phyloP scores from a whole-genome alignment of 2,113 vertebrate genomes.

The Ondatra zibethicus region DNA sequence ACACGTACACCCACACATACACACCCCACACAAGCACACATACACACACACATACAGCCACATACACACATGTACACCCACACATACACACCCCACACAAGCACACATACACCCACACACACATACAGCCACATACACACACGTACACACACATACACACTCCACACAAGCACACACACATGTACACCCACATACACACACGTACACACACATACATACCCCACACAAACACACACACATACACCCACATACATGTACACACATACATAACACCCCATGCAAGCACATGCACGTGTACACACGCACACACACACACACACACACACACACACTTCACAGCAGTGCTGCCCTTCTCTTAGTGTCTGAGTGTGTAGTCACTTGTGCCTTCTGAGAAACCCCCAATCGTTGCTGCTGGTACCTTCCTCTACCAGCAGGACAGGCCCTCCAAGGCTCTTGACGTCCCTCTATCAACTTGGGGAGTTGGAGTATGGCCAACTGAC shows the following conservation, averaged over 20 bases:
- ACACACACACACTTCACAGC: neutral
- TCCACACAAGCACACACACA: too few species aligned
- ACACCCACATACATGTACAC: neutral
- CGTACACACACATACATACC: neutral
- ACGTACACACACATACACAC: too few species aligned
- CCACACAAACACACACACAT: neutral
- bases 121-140: too few species aligned
- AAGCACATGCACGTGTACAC: too few species aligned
- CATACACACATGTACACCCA: too few species aligned
- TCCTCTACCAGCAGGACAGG: neutral
- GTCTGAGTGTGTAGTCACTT: neutral
- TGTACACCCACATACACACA: neutral
- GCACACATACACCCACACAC: too few species aligned
- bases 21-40: too few species aligned
- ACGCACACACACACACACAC: neutral
- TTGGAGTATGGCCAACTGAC: neutral
- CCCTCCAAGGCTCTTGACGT: neutral
- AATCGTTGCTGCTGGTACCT: neutral
- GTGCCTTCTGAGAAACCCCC: neutral
- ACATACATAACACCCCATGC: too few species aligned
- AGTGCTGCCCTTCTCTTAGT: neutral
- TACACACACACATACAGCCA: too few species aligned
- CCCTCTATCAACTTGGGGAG: neutral
- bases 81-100: neutral
- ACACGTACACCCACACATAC: too few species aligned